A percentile compares a stretch with the other conserved stretches of the same genome.
phyloP scores from a whole-genome alignment of 2,113 vertebrate species.

The Rynchops niger region DNA sequence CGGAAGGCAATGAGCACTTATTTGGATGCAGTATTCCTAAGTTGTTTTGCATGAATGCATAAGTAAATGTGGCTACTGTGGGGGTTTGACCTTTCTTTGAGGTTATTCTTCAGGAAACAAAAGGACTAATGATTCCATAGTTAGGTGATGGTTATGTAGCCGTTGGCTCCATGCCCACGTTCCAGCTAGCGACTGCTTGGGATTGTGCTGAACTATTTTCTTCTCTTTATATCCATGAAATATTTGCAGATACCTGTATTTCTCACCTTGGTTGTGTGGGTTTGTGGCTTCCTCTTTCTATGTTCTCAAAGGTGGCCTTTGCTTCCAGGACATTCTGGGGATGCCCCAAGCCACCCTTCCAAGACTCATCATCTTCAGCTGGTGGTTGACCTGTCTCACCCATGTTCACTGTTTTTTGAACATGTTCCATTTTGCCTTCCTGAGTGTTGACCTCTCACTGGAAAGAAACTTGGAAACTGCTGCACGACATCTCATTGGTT shows the following conservation, averaged over 20 bases:
- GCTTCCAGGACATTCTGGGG: background rate
- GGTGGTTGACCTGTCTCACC: background rate
- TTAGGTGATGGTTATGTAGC: background rate
- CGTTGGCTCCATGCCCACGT: background rate
- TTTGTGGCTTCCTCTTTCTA: background rate
- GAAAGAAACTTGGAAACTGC: background rate
- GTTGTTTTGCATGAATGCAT: background rate
- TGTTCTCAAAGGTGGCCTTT: background rate
- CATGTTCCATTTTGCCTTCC: background rate
- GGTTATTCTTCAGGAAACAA: background rate
- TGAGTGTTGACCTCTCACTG: background rate
- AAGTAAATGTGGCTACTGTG: background rate
- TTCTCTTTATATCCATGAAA: background rate
- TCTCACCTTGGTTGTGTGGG: background rate
- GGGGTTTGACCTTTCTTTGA: background rate
- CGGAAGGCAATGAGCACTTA: rapidly evolving
- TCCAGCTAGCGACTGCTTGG: background rate
- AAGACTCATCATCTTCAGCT: background rate
- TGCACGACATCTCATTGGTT: background rate
- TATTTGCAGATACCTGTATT: background rate
- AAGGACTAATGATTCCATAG: background rate
- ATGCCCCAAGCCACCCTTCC: background rate
- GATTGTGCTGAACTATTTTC: background rate
- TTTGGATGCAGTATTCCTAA: background rate
- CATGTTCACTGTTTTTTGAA: background rate